Evolutionary conservation across 2,888 invertebrate species (phyloP), one percentile per base, ranked within the genome.

Genomic region (Thalpophila matura): DNA sequence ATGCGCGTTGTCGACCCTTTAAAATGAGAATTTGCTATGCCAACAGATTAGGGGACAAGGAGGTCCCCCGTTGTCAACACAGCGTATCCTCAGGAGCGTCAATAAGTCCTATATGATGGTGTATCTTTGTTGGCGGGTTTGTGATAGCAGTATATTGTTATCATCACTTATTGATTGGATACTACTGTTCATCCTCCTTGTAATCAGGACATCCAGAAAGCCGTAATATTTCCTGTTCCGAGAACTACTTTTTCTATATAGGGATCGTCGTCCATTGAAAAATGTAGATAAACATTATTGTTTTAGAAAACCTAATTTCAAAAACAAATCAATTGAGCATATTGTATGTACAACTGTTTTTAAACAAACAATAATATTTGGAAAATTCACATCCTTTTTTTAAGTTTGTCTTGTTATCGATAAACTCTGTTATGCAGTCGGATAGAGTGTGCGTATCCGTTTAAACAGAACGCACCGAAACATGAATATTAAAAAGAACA

Each of bases 371-470:
- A 74, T 66, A 74, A 75, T 75, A 76, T 77, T 80, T 79, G 60
- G 61, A 84, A 67, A 63, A 58, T 40, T 54, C 55, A 74, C 64
- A 50, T 80, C 74, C 81, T 60, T 81, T 86, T 79, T 53, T 70
- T 38, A 35, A 38, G 82, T 86, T 88, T 86, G 83, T 82, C 80
- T 87, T 86, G 81, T 84, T 81, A 82, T 87, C 84, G 82, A 85
- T 84, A 84, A 85, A 84, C 73, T 84, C 83, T 78, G 79, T 81
- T 87, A 87, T 88, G 88, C 87, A 84, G 84, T 82, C 81, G 79
- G 90, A 91, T 92, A 86, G 87, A 89, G 85, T 85, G 80, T 83
- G 82, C 81, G 86, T 88, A 88, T 90, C 89, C 88, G 87, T 85
- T 86, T 84, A 83, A 83, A 66, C 50, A 64, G 47, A 74, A 70